Base-by-base conservation (phyloP, 2,113 vertebrate genomes). In the Acanthochromis polyacanthus region DNA sequence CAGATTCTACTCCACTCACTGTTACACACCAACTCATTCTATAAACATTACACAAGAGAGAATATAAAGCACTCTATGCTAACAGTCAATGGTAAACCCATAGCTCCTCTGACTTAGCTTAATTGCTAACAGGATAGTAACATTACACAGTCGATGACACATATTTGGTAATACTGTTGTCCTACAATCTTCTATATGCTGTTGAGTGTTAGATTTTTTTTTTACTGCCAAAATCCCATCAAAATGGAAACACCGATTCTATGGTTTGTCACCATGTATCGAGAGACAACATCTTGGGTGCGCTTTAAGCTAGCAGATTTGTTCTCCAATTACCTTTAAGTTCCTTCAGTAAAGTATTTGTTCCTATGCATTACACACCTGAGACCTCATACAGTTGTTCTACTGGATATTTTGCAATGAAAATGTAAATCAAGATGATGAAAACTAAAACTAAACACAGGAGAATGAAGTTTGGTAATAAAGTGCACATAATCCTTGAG, bases 401-500 rank as follows among this genome's bases (percentile, higher is more conserved):
- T 25, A 25, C 46, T 43, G 40, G 1, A 14, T 14, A 43, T 43
- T 43, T 43, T 6, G 4, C 1, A 36, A 36, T n/a, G 1, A 43
- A 43, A 43, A 1, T 14, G 40, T 43, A 28, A 28, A 63, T 17
- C 16, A 25, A 5, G 6, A 32, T 40, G 3, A 60, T 10, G 7
- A 8, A 52, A 38, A 36, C 14, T 50, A 19, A 46, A 32, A 59
- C 23, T 45, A 8, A 8, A 43, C 10, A 43, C 40, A 14, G 11
- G 0, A 17, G 51, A 23, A 30, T 3, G 0, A 46, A 30, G 14
- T 23, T 45, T 61, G 36, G 36, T 28, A 48, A 25, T 67, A 46
- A 66, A 82, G 67, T 66, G 60, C 72, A 69, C 7, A 61, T 16
- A 71, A 40, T 57, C 5, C 45, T 32, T 10, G 4, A 43, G 28